phyloP scores from a whole-genome alignment of 2,888 invertebrate species.

The Stenoptilia bipunctidactyla region DNA sequence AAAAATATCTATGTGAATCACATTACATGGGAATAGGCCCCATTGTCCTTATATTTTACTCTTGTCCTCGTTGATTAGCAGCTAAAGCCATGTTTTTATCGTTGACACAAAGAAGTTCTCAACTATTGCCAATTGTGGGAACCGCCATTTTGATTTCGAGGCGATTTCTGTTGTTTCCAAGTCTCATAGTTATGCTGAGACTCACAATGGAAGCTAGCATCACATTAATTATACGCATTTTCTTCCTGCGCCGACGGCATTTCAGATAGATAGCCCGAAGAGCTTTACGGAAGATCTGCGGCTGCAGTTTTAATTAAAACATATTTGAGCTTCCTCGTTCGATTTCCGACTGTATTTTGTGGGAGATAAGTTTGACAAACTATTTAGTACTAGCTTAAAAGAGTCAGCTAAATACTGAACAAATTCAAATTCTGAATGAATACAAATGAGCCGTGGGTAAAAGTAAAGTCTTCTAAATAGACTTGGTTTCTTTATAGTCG shows the following conservation, averaged over 20 bases:
- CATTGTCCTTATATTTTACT: conserved; percentile 48
- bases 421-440: too few species aligned
- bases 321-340: conserved; percentile 18
- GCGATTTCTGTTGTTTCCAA: conserved; percentile 26
- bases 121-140: conserved; percentile 46
- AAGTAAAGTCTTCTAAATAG: too few species aligned
- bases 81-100: conserved; percentile 43
- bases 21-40: conserved; percentile 32
- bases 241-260: background rate
- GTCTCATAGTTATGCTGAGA: background rate
- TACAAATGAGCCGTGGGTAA: too few species aligned
- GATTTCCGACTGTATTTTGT: background rate
- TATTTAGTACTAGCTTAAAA: too few species aligned
- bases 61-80: conserved; percentile 52
- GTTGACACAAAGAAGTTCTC: conserved; percentile 52
- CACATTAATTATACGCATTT: background rate
- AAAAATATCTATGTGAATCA: background rate
- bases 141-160: conserved; percentile 30
- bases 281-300: conserved; percentile 8
- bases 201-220: background rate
- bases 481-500: too few species aligned
- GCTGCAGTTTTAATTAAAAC: conserved; percentile 16
- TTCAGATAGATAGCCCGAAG: conserved; percentile 9
- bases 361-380: too few species aligned
- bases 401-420: too few species aligned